Conservation (phyloP, 2,888 invertebrate species). For the Glaucopsyche alexis region DNA sequence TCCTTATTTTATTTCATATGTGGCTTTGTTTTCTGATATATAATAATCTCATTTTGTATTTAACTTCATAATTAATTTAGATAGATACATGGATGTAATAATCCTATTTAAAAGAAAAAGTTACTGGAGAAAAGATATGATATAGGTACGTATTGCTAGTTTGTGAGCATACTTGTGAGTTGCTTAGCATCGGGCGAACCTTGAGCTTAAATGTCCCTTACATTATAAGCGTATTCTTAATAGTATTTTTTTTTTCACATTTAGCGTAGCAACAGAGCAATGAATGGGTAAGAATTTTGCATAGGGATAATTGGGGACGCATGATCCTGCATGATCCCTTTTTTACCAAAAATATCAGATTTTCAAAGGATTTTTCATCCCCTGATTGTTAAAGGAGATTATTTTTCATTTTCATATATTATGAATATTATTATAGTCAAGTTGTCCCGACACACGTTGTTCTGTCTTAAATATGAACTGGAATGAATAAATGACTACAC, state of each 20-base stretch:
- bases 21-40: neutral
- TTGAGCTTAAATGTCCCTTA: no score
- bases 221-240: no score
- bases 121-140: no score
- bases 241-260: neutral
- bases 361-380: neutral
- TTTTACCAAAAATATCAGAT: neutral
- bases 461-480: no score
- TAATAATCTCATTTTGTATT: neutral
- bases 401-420: no score
- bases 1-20: neutral
- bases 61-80: neutral
- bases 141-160: no score
- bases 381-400: neutral
- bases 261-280: neutral
- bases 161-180: no score
- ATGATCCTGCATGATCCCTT: neutral
- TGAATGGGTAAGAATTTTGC: neutral
- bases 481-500: no score
- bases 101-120: neutral
- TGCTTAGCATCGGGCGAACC: no score
- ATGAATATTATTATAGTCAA: no score
- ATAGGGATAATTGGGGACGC: conserved; percentile 3
- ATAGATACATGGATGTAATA: no score
- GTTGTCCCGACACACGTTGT: no score